Evolutionary conservation across 2,888 invertebrate genomes (phyloP).

Genomic region (Iphiclides podalirius): DNA sequence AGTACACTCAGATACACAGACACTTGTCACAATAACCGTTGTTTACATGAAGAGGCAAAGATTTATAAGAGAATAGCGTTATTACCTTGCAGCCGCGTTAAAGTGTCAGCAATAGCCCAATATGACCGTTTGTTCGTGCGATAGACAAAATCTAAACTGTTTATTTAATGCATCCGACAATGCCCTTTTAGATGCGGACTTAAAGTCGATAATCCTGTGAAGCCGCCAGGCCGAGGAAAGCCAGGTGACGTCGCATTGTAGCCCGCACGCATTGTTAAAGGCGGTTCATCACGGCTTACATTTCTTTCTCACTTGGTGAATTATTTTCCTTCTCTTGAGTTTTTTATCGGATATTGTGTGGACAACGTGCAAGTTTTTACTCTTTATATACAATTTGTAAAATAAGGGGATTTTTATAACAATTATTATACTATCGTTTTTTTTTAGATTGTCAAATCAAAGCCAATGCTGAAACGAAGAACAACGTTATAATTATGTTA

Average conservation of each 20-base stretch:
- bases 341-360: too few species aligned
- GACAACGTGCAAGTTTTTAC: too few species aligned
- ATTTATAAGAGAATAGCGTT: slow-evolving; percentile 19
- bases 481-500: too few species aligned
- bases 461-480: too few species aligned
- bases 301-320: slow-evolving; percentile 11
- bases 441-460: too few species aligned
- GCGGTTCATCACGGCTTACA: slow-evolving; percentile 32
- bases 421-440: too few species aligned
- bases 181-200: not conserved
- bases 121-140: slow-evolving; percentile 24
- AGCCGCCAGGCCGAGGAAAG: slow-evolving; percentile 5
- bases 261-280: slow-evolving; percentile 46
- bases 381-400: too few species aligned
- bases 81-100: slow-evolving; percentile 22
- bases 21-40: slow-evolving; percentile 9
- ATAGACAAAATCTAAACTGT: slow-evolving; percentile 23
- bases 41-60: slow-evolving; percentile 20
- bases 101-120: slow-evolving; percentile 24
- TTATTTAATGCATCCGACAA: slow-evolving; percentile 6
- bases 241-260: slow-evolving; percentile 17
- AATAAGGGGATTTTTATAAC: too few species aligned
- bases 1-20: not conserved
- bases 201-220: slow-evolving; percentile 12
- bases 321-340: slow-evolving; percentile 10